phyloP scores from a whole-genome alignment of 2,888 invertebrate species.

The Marasmarcha lunaedactyla region DNA sequence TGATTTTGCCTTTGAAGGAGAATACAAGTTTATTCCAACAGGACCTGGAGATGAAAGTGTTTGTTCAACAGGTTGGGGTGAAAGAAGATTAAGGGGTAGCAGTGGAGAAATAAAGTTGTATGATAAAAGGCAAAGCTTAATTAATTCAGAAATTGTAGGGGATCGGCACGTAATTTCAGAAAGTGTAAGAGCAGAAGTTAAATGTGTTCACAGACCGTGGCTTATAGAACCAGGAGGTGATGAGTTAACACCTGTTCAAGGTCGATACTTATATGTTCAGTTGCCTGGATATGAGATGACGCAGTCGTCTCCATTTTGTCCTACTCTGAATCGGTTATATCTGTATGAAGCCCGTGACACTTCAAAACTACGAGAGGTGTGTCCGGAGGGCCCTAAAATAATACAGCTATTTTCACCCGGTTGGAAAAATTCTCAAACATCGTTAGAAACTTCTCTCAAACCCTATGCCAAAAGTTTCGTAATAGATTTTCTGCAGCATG shows the following conservation, averaged over 20 bases:
- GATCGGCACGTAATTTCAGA: constrained; percentile 64
- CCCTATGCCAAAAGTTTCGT: constrained; percentile 78
- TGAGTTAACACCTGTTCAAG: constrained; percentile 68
- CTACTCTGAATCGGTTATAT: constrained; percentile 77
- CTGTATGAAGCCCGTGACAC: constrained; percentile 79
- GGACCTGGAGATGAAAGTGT: constrained; percentile 67
- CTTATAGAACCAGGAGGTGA: constrained; percentile 82
- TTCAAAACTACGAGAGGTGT: constrained; percentile 73
- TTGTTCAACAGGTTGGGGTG: constrained; percentile 76
- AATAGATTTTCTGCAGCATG: constrained; percentile 80
- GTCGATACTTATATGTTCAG: constrained; percentile 79
- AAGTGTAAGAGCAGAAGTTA: constrained; percentile 64
- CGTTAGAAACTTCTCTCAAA: constrained; percentile 54
- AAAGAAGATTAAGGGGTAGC: constrained; percentile 74
- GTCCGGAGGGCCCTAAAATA: constrained; percentile 67
- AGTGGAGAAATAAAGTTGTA: constrained; percentile 80
- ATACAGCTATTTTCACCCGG: constrained; percentile 81
- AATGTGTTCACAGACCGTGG: constrained; percentile 82
- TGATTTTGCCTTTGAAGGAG: constrained; percentile 83
- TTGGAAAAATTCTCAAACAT: constrained; percentile 67
- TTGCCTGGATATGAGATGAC: constrained; percentile 74
- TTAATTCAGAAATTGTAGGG: constrained; percentile 53
- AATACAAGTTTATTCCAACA: constrained; percentile 74
- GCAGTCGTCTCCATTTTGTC: constrained; percentile 64
- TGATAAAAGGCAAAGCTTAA: constrained; percentile 66